Percentiles rank a stretch among this genome's conserved stretches.
Evolutionary conservation across 2,888 invertebrate genomes (phyloP).

Genomic region (Leptogaster cylindrica): DNA sequence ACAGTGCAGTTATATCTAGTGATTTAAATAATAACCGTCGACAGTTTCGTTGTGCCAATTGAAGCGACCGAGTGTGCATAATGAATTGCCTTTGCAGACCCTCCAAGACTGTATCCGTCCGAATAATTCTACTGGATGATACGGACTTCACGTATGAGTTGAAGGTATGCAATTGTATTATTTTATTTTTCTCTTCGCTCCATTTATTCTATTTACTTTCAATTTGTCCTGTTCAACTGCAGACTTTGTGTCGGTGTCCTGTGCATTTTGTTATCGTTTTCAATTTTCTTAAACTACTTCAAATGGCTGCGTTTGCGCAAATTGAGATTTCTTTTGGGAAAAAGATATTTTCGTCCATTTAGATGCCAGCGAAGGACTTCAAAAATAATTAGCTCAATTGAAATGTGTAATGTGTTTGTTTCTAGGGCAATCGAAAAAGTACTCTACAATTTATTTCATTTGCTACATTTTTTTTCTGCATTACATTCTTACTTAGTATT

Average conservation of each 20-base stretch:
- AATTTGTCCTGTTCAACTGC: background rate
- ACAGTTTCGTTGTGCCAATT: background rate
- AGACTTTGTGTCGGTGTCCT: background rate
- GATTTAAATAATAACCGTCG: too few relatives aligned
- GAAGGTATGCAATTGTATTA: slow-evolving; percentile 77
- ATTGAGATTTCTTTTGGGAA: slow-evolving; percentile 4
- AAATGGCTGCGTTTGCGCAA: background rate
- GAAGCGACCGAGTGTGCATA: background rate
- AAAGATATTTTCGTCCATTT: too few relatives aligned
- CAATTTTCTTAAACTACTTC: background rate
- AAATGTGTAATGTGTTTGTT: too few relatives aligned
- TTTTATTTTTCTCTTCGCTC: background rate
- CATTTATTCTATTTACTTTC: background rate
- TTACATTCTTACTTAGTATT: too few relatives aligned
- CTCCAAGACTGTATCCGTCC: slow-evolving; percentile 64
- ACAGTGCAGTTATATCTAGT: too few relatives aligned
- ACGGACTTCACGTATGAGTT: slow-evolving; percentile 88
- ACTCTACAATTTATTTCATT: too few relatives aligned
- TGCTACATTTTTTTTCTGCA: too few relatives aligned
- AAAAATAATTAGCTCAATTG: too few relatives aligned
- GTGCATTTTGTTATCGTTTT: background rate
- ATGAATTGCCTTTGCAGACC: slow-evolving; percentile 63
- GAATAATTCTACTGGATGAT: slow-evolving; percentile 88
- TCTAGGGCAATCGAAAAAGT: too few relatives aligned
- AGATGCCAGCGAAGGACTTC: too few relatives aligned